A percentile compares a stretch with the other conserved stretches of the same genome.
phyloP scores from a whole-genome alignment of 2,113 vertebrate species.

The Taxidea taxus region DNA sequence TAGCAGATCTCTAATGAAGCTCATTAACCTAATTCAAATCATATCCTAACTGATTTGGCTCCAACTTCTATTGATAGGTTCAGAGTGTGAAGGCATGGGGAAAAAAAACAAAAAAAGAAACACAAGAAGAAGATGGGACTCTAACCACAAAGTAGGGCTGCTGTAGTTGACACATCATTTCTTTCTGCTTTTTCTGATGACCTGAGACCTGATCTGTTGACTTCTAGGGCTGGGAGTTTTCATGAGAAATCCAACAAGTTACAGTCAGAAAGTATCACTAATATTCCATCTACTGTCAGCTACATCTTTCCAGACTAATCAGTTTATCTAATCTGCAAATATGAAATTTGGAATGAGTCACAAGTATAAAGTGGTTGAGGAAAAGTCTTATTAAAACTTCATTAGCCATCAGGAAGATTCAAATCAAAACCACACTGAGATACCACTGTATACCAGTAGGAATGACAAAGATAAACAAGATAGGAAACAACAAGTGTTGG shows the following conservation, averaged over 20 bases:
- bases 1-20: not conserved
- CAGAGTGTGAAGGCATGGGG: not conserved
- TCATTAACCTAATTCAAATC: not conserved
- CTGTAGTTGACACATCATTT: not conserved
- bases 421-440: too few relatives aligned
- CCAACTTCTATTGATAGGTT: not conserved
- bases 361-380: not conserved
- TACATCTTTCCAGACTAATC: not conserved
- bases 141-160: not conserved
- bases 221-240: not conserved
- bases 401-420: too few relatives aligned
- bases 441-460: too few relatives aligned
- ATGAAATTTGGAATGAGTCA: not conserved
- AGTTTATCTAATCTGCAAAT: not conserved
- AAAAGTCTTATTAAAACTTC: not conserved
- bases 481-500: too few relatives aligned
- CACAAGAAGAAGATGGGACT: too few relatives aligned
- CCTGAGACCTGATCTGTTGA: not conserved
- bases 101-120: not conserved
- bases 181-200: not conserved
- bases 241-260: not conserved
- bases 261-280: not conserved
- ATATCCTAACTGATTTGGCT: not conserved
- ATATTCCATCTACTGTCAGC: not conserved
- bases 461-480: too few relatives aligned